Evolutionary conservation across 2,113 vertebrate genomes (phyloP).

Genomic region (Halcyon senegalensis): DNA sequence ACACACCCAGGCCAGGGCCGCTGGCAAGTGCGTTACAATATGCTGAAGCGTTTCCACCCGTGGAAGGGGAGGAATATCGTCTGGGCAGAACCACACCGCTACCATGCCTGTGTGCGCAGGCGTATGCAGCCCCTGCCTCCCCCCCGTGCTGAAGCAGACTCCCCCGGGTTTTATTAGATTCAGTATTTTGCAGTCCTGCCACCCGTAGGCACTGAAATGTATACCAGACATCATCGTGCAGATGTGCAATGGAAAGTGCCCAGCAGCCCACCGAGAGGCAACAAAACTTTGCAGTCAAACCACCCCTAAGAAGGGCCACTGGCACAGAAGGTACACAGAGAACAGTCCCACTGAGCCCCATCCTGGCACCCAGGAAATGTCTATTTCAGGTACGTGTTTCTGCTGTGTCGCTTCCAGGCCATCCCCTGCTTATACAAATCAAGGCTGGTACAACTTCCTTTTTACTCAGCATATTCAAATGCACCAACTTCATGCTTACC

Average conservation of each 20-base stretch:
- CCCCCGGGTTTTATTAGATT: fast-evolving
- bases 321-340: fast-evolving
- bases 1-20: not conserved
- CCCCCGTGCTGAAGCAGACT: not conserved
- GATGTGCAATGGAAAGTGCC: not conserved
- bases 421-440: not conserved
- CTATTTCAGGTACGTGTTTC: fast-evolving
- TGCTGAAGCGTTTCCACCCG: fast-evolving
- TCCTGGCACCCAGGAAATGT: fast-evolving
- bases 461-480: not conserved
- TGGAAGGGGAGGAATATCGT: not conserved
- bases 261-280: not conserved
- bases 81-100: not conserved
- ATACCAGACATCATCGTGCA: not conserved
- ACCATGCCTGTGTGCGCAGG: not conserved
- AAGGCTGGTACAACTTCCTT: not conserved
- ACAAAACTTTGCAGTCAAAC: too few relatives aligned
- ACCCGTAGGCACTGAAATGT: not conserved
- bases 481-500: fast-evolving
- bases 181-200: not conserved
- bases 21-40: not conserved
- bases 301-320: not conserved
- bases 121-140: fast-evolving
- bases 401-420: fast-evolving
- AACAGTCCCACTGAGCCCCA: fast-evolving